phyloP scores from a whole-genome alignment of 1,140 invertebrate species.

The Diabrotica virgifera region DNA sequence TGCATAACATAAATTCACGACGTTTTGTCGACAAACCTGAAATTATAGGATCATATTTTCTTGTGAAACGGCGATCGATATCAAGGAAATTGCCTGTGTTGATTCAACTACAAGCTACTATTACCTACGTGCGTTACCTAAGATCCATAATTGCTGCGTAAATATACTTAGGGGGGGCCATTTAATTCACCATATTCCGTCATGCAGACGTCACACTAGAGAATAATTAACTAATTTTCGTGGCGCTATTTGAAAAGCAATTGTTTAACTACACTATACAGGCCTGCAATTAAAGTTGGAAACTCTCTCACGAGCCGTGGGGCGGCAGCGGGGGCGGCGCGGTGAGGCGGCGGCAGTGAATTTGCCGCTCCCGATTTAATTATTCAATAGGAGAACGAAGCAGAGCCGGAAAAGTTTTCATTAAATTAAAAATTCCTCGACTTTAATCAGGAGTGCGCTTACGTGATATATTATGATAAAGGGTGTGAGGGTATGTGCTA shows the following conservation, averaged over 20 bases:
- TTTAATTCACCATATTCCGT: slow-evolving; percentile 1
- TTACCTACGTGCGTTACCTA: not conserved
- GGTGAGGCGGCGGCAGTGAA: not conserved
- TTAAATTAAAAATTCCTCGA: slow-evolving; percentile 3
- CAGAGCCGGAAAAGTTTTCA: slow-evolving; percentile 1
- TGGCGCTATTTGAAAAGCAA: not conserved
- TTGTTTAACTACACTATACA: slow-evolving; percentile 3
- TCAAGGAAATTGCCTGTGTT: not conserved
- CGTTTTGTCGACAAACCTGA: too few relatives aligned
- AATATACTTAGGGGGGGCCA: not conserved
- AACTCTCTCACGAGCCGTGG: not conserved
- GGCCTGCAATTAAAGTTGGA: slow-evolving; percentile 1
- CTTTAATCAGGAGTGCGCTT: not conserved
- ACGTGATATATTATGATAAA: slow-evolving; percentile 3
- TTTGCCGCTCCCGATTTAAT: slow-evolving; percentile 1
- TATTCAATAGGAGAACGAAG: slow-evolving; percentile 2
- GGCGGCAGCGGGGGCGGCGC: too few relatives aligned
- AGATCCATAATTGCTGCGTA: slow-evolving; percentile 2
- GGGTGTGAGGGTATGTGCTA: not conserved
- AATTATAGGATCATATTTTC: too few relatives aligned
- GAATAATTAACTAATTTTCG: slow-evolving; percentile 3
- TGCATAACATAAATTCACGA: too few relatives aligned
- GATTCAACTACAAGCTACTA: not conserved
- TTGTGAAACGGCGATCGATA: not conserved
- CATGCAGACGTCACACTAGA: not conserved